These are phyloP conservation scores for Solenopsis invicta DNA, from an alignment of 1,140 invertebrate species.

Conservation along the genomic window DNA sequence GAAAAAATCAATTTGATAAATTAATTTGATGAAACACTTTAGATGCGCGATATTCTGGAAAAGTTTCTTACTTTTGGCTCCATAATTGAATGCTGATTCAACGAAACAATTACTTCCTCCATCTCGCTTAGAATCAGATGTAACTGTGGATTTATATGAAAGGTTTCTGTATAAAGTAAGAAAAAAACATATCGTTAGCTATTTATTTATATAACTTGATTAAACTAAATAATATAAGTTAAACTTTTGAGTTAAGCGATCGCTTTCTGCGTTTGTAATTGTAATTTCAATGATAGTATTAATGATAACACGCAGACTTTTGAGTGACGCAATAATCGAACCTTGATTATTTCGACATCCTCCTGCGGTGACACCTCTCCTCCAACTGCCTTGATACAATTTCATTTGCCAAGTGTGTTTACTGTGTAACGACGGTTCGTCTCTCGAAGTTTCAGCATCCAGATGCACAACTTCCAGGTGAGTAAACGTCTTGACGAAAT, in stretches of 20 bases:
- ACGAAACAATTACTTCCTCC: constrained; percentile 94
- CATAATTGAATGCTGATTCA: constrained; percentile 96
- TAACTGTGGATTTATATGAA: constrained; percentile 97
- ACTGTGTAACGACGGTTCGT: constrained; percentile 93
- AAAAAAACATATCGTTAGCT: constrained; percentile 6
- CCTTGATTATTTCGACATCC: constrained; percentile 96
- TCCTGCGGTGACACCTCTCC: constrained; percentile 95
- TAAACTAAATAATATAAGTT: constrained; percentile 4
- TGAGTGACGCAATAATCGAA: constrained; percentile 77
- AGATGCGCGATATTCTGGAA: not conserved
- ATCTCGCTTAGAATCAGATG: constrained; percentile 93
- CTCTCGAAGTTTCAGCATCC: constrained; percentile 94
- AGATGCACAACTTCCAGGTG: constrained; percentile 95
- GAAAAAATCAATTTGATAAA: constrained; percentile 23
- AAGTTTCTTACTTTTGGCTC: constrained; percentile 91
- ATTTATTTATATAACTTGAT: not conserved
- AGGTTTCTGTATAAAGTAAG: constrained; percentile 91
- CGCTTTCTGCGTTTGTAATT: not conserved
- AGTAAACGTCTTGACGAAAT: constrained; percentile 94
- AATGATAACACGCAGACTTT: not conserved
- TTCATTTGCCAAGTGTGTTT: constrained; percentile 95
- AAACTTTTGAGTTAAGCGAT: not conserved
- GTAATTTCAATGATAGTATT: constrained; percentile 1
- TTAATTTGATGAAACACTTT: not conserved
- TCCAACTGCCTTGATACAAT: constrained; percentile 95